Evolutionary conservation across 2,888 invertebrate genomes (phyloP).

Genomic region (Sceliomorpha sp.): DNA sequence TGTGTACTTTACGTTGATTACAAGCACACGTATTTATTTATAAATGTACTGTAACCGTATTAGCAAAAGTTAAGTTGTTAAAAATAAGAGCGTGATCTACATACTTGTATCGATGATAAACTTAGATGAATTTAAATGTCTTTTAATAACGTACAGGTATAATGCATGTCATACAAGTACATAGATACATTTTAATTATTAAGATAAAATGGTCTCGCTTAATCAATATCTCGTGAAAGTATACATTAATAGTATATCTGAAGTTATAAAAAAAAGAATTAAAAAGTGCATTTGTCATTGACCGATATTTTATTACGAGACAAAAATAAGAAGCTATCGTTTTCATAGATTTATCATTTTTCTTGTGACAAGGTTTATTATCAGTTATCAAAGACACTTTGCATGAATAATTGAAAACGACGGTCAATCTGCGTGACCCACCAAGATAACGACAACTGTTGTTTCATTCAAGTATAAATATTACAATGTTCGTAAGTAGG

Average conservation of each 20-base stretch:
- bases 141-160: no score
- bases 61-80: no score
- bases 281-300: constrained; percentile 8
- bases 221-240: constrained; percentile 3
- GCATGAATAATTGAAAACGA: constrained; percentile 12
- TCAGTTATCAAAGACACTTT: constrained; percentile 8
- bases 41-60: no score
- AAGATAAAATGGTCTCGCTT: neutral
- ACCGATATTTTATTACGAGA: constrained; percentile 8
- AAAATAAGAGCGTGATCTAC: no score
- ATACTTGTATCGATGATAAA: no score
- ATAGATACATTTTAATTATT: neutral
- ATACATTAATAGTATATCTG: neutral
- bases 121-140: no score
- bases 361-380: constrained; percentile 6
- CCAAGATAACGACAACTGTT: constrained; percentile 9
- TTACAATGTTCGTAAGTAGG: neutral
- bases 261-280: constrained; percentile 1
- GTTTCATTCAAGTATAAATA: neutral
- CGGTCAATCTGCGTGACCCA: constrained; percentile 12
- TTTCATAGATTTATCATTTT: constrained; percentile 1
- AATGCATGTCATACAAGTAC: no score
- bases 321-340: constrained; percentile 3
- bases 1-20: no score
- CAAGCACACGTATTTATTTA: no score